These are phyloP conservation scores for Ganaspis brasiliensis DNA, from an alignment of 2,888 invertebrate species.

Conservation along the genomic window DNA sequence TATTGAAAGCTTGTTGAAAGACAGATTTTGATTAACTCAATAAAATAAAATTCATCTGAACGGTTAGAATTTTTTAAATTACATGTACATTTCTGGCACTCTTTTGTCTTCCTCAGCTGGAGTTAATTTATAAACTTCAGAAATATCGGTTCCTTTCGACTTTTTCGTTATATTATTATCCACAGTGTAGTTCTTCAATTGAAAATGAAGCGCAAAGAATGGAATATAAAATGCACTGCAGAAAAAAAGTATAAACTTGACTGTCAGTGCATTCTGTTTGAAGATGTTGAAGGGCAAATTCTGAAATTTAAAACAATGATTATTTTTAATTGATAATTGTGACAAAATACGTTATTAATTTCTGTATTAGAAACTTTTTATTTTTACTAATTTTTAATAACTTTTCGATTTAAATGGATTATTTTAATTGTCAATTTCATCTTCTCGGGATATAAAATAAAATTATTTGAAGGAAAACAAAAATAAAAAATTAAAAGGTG, in stretches of 20 bases:
- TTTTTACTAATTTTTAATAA: too few relatives aligned
- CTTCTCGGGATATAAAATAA: too few relatives aligned
- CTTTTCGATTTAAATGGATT: not conserved
- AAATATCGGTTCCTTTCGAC: not conserved
- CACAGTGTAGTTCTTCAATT: not conserved
- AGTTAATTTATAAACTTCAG: not conserved
- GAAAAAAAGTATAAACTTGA: conserved; percentile 2
- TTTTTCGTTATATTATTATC: not conserved
- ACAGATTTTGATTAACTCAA: too few relatives aligned
- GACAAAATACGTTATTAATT: too few relatives aligned
- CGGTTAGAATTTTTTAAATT: not conserved
- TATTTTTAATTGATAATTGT: not conserved
- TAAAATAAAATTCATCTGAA: too few relatives aligned
- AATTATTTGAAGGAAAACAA: too few relatives aligned
- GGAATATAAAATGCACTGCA: conserved; percentile 7
- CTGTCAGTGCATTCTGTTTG: not conserved
- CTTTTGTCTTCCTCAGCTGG: not conserved
- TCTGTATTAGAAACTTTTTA: too few relatives aligned
- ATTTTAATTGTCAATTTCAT: too few relatives aligned
- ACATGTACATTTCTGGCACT: not conserved
- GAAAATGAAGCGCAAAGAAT: not conserved
- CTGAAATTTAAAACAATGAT: not conserved
- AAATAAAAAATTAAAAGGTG: too few relatives aligned
- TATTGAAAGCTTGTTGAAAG: too few relatives aligned
- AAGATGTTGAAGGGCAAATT: conserved; percentile 6